phyloP scores from a whole-genome alignment of 64 coral and sea anemone species.

The Hydrozoanthus tunicans region DNA sequence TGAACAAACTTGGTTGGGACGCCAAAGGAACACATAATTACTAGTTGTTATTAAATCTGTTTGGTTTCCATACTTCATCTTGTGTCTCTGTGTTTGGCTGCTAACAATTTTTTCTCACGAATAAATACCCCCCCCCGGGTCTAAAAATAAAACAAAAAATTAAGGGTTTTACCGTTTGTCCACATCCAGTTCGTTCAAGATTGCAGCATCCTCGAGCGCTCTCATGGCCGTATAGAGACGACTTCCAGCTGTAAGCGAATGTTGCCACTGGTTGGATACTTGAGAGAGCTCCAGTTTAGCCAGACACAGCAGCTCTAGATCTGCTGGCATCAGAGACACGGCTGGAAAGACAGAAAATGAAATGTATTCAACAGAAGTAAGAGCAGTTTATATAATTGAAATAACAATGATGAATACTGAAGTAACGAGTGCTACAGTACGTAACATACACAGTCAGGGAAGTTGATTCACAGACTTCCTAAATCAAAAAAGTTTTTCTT shows the following conservation, averaged over 20 bases:
- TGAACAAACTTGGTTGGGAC: too few species aligned
- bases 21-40: too few species aligned
- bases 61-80: too few species aligned
- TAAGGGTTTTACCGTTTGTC: constrained; percentile 68
- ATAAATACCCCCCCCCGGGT: not conserved
- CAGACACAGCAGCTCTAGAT: constrained; percentile 74
- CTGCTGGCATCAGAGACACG: constrained; percentile 52
- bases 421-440: too few species aligned
- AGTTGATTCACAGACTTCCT: too few species aligned
- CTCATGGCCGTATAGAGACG: constrained; percentile 84
- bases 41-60: too few species aligned
- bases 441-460: too few species aligned
- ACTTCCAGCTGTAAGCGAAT: constrained; percentile 66
- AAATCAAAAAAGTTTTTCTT: too few species aligned
- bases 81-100: not conserved
- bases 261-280: constrained; percentile 65
- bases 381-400: too few species aligned
- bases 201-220: constrained; percentile 85
- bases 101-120: not conserved
- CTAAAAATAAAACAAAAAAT: not conserved
- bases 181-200: constrained; percentile 81
- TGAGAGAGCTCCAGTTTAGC: constrained; percentile 71
- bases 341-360: constrained; percentile 20
- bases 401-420: too few species aligned
- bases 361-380: too few species aligned